A percentile compares a stretch with the other conserved stretches of the same genome.
phyloP scores from a whole-genome alignment of 2,113 vertebrate genomes.

The Piaya cayana region DNA sequence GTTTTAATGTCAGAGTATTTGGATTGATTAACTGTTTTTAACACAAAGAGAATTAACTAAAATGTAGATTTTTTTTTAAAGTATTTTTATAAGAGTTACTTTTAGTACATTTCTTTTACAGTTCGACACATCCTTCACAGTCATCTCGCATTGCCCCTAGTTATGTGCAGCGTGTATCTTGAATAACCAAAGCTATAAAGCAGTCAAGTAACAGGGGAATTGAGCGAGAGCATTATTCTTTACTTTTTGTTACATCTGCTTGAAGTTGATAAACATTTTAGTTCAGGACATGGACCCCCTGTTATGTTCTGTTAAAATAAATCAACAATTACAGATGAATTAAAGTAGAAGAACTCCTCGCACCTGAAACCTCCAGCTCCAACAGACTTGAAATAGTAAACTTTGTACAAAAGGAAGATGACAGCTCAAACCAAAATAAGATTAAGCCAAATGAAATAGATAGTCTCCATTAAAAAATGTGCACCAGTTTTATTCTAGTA shows the following conservation, averaged over 20 bases:
- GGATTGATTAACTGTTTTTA: background rate
- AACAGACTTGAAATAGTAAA: background rate
- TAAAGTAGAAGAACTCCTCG: background rate
- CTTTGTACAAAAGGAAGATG: background rate
- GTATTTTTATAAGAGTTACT: background rate
- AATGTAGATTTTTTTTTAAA: background rate
- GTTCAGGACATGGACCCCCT: background rate
- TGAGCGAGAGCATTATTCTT: background rate
- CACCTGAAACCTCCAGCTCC: background rate
- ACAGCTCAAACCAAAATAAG: background rate
- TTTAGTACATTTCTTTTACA: background rate
- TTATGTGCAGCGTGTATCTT: background rate
- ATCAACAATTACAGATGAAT: background rate
- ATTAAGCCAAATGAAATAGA: background rate
- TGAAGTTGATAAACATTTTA: background rate
- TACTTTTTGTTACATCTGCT: background rate
- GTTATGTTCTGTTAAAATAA: background rate
- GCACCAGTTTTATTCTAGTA: background rate
- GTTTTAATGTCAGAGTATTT: background rate
- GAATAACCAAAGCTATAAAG: background rate
- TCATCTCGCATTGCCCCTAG: background rate
- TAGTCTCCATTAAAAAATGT: background rate
- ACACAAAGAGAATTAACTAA: background rate
- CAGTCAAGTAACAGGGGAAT: background rate
- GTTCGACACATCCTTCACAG: background rate